These are phyloP conservation scores for Lacerta bilineata DNA, from an alignment of 2,797 vertebrate species.

Conservation along the genomic window DNA sequence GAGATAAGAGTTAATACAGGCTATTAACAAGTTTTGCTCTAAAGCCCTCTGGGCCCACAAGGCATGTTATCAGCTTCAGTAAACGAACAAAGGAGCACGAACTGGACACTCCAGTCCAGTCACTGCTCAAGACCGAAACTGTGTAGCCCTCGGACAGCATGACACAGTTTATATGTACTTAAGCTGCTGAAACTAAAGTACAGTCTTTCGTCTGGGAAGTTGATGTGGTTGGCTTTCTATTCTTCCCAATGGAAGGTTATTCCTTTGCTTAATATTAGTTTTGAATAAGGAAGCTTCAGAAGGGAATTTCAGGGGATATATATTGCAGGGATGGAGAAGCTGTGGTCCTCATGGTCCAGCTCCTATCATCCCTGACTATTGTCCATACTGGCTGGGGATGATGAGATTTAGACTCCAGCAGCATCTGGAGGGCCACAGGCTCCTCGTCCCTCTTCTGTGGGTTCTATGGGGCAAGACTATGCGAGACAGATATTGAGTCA, in stretches of 20 bases:
- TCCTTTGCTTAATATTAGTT: not conserved
- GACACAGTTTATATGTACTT: not conserved
- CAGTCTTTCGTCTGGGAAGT: not conserved
- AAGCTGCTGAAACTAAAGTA: not conserved
- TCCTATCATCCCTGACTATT: too few relatives aligned
- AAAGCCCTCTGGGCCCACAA: not conserved
- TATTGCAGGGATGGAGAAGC: too few relatives aligned
- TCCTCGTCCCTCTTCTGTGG: not conserved
- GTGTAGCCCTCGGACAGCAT: not conserved
- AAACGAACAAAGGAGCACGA: not conserved
- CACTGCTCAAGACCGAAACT: not conserved
- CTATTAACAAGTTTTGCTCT: not conserved
- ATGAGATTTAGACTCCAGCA: too few relatives aligned
- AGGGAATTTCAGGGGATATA: too few relatives aligned
- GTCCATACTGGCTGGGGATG: too few relatives aligned
- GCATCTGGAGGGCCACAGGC: too few relatives aligned
- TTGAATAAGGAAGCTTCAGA: too few relatives aligned
- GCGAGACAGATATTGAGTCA: not conserved
- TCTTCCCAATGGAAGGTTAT: not conserved
- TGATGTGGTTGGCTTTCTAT: not conserved
- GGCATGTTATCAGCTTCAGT: not conserved
- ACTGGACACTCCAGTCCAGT: not conserved
- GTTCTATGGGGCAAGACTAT: not conserved
- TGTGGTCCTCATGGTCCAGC: too few relatives aligned
- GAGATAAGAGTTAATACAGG: not conserved